Evolutionary conservation across 2,113 vertebrate species (phyloP).

Genomic region (Cynoglossus semilaevis): DNA sequence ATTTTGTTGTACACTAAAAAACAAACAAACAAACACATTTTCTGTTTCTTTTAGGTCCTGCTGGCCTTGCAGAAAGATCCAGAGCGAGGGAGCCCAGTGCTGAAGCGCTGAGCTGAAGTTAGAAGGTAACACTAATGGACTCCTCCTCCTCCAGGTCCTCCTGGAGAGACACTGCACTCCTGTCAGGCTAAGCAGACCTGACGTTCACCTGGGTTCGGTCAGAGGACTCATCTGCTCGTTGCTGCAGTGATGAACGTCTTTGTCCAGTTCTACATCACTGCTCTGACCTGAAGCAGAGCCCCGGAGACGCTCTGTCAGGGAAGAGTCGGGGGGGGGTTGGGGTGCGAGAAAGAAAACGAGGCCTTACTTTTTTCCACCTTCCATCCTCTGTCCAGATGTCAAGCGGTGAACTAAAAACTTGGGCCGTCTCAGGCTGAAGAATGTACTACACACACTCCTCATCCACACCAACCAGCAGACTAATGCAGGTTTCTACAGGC

Average conservation of each 20-base stretch:
- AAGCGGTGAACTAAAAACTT: slow-evolving; percentile 33
- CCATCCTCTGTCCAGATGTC: slow-evolving; percentile 20
- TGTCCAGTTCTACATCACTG: slow-evolving; percentile 5
- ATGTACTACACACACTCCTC: slow-evolving; percentile 49
- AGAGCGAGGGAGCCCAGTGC: slow-evolving; percentile 84
- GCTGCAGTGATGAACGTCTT: slow-evolving; percentile 18
- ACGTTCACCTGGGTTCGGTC: neutral
- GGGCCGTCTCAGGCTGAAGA: slow-evolving; percentile 48
- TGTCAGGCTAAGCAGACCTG: neutral
- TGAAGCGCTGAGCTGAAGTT: slow-evolving; percentile 76
- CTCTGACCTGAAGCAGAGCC: slow-evolving; percentile 22
- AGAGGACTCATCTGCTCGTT: slow-evolving; percentile 3
- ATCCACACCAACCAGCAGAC: neutral
- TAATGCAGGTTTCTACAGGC: slow-evolving; percentile 5
- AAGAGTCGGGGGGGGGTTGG: neutral
- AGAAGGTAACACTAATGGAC: slow-evolving; percentile 11
- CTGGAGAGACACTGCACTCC: slow-evolving; percentile 6
- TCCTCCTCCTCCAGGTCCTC: neutral
- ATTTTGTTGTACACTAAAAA: no score
- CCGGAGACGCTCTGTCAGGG: slow-evolving; percentile 7
- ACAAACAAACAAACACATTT: no score
- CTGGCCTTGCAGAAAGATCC: slow-evolving; percentile 85
- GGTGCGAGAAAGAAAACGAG: slow-evolving; percentile 34
- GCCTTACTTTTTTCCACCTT: slow-evolving; percentile 54
- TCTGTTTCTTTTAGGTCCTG: slow-evolving; percentile 77